A percentile compares a stretch with the other conserved stretches of the same genome.
These are phyloP conservation scores for Drosophila lini DNA, from an alignment of 1,140 invertebrate genomes.

Conservation along the genomic window DNA sequence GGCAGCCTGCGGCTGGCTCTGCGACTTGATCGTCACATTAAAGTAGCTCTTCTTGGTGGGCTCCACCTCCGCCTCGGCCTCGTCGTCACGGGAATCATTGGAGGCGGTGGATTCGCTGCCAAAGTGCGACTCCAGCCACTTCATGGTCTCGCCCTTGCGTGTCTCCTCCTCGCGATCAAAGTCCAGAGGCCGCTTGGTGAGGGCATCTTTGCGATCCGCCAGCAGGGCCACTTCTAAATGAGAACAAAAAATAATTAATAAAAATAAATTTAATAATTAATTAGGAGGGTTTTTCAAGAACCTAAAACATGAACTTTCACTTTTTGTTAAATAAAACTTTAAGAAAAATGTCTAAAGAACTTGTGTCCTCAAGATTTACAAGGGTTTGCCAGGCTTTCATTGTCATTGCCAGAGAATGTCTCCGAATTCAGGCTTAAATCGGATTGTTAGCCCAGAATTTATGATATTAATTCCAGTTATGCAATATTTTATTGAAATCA, in stretches of 20 bases:
- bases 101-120: conserved; percentile 93
- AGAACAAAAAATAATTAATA: not conserved
- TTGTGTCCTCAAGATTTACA: not conserved
- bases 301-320: no score
- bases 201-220: conserved; percentile 90
- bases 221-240: conserved; percentile 84
- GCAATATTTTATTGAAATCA: conserved; percentile 16
- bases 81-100: conserved; percentile 87
- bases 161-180: conserved; percentile 95
- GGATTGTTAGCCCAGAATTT: conserved; percentile 10
- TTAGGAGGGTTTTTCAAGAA: not conserved
- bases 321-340: not conserved
- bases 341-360: not conserved
- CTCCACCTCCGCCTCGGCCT: conserved; percentile 85
- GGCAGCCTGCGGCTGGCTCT: conserved; percentile 83
- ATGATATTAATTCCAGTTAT: conserved; percentile 14
- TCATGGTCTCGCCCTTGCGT: conserved; percentile 93
- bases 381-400: not conserved
- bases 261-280: not conserved
- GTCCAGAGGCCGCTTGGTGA: conserved; percentile 91
- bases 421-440: not conserved
- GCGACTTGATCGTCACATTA: conserved; percentile 91
- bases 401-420: conserved; percentile 3
- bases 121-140: conserved; percentile 95
- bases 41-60: conserved; percentile 89